Conservation (phyloP, 2,113 vertebrate species). For the Passer montanus region DNA sequence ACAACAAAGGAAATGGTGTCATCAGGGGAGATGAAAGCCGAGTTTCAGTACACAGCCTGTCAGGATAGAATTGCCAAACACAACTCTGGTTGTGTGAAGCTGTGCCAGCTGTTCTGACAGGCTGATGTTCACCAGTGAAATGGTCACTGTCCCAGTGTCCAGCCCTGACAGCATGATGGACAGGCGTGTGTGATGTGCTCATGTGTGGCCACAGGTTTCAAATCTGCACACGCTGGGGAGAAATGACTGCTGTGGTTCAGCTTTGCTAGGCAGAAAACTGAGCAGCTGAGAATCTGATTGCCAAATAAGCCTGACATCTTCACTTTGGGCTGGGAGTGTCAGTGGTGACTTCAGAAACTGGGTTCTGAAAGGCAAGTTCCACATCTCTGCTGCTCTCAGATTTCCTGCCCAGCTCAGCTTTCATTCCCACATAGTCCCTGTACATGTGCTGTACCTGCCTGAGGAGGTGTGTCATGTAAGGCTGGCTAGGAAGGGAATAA, state of each 20-base stretch:
- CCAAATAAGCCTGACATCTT: neutral
- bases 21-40: neutral
- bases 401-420: neutral
- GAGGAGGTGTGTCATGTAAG: neutral
- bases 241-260: neutral
- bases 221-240: neutral
- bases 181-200: neutral
- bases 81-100: neutral
- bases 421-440: accelerated
- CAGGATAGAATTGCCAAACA: neutral
- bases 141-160: neutral
- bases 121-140: neutral
- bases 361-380: neutral
- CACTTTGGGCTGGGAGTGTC: neutral
- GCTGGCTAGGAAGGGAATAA: neutral
- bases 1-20: conserved; percentile 4
- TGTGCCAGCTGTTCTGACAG: neutral
- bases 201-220: neutral
- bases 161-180: neutral
- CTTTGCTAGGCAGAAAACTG: neutral
- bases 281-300: neutral
- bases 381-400: neutral
- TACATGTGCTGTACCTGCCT: neutral
- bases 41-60: neutral
- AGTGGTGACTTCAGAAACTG: neutral